Percentiles rank a stretch among this genome's conserved stretches.
phyloP scores from a whole-genome alignment of 2,113 vertebrate genomes.

The Thryonomys swinderianus region DNA sequence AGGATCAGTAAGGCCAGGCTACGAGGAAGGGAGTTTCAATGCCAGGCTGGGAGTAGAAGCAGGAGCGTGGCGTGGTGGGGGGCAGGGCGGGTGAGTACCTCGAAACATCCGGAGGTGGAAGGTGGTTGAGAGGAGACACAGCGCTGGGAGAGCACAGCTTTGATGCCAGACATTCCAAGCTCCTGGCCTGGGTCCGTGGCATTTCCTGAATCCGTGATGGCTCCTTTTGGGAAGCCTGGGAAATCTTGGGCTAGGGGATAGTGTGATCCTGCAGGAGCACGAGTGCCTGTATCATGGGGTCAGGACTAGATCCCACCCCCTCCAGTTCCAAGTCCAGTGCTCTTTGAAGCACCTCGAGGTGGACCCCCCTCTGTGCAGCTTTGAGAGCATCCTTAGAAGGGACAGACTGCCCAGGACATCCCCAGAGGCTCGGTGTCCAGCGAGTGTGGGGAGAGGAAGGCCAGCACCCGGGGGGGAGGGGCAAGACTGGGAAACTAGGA shows the following conservation, averaged over 20 bases:
- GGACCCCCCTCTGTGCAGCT: too few species aligned
- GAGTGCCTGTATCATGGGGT: rapidly evolving
- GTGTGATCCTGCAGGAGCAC: neutral
- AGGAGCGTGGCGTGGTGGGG: rapidly evolving
- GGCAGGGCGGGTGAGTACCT: rapidly evolving
- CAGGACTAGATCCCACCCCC: neutral
- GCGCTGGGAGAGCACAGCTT: neutral
- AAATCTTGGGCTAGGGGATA: neutral
- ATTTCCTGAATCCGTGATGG: neutral
- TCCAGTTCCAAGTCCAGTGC: rapidly evolving
- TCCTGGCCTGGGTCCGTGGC: neutral
- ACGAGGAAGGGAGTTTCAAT: neutral
- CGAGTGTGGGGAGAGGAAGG: neutral
- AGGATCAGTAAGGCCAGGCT: neutral
- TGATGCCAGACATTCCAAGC: neutral
- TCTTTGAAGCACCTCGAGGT: neutral
- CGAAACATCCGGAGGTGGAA: neutral
- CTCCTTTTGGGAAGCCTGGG: neutral
- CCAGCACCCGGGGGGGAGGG: neutral
- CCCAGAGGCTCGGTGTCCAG: neutral
- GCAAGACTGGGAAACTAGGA: neutral
- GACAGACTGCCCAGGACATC: neutral
- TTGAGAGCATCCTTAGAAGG: neutral
- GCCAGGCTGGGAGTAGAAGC: neutral
- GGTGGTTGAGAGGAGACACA: neutral